Percentiles rank a stretch among this genome's conserved stretches.
Evolutionary conservation across 1,140 invertebrate species (phyloP).

Genomic region (Mycetomoellerius zeteki): DNA sequence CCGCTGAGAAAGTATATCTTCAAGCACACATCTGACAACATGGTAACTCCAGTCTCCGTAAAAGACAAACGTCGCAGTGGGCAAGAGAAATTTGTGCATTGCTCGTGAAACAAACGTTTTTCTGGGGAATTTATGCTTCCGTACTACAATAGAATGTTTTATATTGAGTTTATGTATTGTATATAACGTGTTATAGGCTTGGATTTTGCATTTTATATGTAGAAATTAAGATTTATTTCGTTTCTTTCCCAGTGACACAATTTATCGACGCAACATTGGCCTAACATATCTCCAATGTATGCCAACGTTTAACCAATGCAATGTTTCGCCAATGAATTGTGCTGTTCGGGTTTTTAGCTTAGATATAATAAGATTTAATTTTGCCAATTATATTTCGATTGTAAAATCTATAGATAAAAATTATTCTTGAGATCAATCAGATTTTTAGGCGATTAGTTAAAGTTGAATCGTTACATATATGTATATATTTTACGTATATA

Average conservation of each 20-base stretch:
- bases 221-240: background rate
- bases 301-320: too few relatives aligned
- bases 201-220: background rate
- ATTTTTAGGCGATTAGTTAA: background rate
- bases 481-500: too few relatives aligned
- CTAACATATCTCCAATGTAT: too few relatives aligned
- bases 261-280: too few relatives aligned
- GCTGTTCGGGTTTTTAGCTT: too few relatives aligned
- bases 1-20: constrained; percentile 36
- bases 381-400: background rate
- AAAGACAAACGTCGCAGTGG: constrained; percentile 24
- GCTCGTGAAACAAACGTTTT: constrained; percentile 39
- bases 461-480: background rate
- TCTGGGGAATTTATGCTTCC: constrained; percentile 29
- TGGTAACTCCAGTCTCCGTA: constrained; percentile 34
- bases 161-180: background rate
- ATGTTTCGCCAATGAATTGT: too few relatives aligned
- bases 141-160: constrained; percentile 17
- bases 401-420: background rate
- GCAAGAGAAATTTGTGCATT: constrained; percentile 50
- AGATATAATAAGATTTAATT: background rate
- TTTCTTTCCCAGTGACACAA: too few relatives aligned
- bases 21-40: constrained; percentile 49
- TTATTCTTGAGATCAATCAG: background rate
- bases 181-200: background rate